phyloP scores from a whole-genome alignment of 2,113 vertebrate species.

The Amblyornis subalaris region DNA sequence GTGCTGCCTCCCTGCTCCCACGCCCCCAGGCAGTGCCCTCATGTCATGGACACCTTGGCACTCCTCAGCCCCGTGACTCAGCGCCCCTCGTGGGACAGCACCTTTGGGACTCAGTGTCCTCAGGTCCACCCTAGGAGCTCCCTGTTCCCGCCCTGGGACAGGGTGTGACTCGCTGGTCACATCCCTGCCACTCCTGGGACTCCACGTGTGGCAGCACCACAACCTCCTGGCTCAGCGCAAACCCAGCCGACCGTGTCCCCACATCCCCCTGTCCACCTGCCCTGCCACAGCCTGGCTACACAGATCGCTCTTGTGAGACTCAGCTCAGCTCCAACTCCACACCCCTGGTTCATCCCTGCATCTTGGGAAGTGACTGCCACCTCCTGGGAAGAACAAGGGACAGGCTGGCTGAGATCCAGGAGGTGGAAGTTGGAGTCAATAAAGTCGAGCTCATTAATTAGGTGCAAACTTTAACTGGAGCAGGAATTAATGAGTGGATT shows the following conservation, averaged over 20 bases:
- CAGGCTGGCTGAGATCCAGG: not conserved
- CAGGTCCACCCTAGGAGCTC: not conserved
- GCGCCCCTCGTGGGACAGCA: not conserved
- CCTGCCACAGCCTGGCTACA: not conserved
- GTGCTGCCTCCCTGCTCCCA: not conserved
- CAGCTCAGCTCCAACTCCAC: not conserved
- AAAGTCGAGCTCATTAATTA: not conserved
- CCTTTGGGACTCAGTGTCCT: not conserved
- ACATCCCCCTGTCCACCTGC: not conserved
- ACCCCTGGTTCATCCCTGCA: rapidly evolving
- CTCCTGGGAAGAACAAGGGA: not conserved
- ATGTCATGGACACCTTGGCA: not conserved
- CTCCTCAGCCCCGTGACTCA: not conserved
- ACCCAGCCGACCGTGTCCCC: rapidly evolving
- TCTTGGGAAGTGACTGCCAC: not conserved
- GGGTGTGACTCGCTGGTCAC: rapidly evolving
- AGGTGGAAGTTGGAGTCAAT: not conserved
- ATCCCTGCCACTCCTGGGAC: not conserved
- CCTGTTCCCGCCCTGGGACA: not conserved
- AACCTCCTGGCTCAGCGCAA: not conserved
- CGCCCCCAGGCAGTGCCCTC: not conserved
- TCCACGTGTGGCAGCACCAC: not conserved
- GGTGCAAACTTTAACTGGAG: not conserved
- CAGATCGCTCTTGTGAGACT: not conserved
- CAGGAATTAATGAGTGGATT: not conserved